Conservation (phyloP, 2,113 vertebrate genomes). For the Panthera leo region DNA sequence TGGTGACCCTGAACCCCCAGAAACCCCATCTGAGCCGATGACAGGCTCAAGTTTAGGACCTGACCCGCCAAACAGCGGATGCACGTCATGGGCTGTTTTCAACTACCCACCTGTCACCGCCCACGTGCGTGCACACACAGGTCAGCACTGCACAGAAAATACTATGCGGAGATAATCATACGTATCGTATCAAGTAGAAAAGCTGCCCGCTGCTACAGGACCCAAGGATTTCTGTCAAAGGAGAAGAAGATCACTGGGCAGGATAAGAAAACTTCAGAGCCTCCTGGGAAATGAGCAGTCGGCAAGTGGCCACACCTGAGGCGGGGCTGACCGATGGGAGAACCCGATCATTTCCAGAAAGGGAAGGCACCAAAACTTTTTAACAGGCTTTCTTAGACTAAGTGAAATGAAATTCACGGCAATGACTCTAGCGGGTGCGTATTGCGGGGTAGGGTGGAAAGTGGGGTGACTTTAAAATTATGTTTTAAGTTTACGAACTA, state of each 20-base stretch:
- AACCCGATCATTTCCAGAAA: neutral
- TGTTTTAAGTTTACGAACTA: neutral
- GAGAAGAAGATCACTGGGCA: neutral
- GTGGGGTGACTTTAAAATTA: neutral
- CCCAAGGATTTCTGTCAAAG: neutral
- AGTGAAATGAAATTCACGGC: neutral
- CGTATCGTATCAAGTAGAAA: neutral
- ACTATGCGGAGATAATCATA: neutral
- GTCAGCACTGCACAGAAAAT: neutral
- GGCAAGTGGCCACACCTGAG: neutral
- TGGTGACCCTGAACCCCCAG: fast-evolving
- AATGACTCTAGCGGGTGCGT: neutral
- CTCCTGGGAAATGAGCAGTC: neutral
- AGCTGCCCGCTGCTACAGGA: neutral
- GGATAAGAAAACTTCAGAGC: neutral
- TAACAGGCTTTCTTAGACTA: neutral
- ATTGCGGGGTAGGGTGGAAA: neutral
- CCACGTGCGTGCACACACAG: neutral
- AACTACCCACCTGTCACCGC: too few relatives aligned
- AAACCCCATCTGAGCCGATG: too few relatives aligned
- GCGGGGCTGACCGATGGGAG: fast-evolving
- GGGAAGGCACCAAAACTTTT: neutral
- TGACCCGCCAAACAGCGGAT: neutral
- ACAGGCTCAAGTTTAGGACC: too few relatives aligned
- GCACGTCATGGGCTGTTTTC: neutral